Percentiles rank a stretch among this genome's conserved stretches.
Evolutionary conservation across 2,797 vertebrate species (phyloP).

Genomic region (Peromyscus aztecus): DNA sequence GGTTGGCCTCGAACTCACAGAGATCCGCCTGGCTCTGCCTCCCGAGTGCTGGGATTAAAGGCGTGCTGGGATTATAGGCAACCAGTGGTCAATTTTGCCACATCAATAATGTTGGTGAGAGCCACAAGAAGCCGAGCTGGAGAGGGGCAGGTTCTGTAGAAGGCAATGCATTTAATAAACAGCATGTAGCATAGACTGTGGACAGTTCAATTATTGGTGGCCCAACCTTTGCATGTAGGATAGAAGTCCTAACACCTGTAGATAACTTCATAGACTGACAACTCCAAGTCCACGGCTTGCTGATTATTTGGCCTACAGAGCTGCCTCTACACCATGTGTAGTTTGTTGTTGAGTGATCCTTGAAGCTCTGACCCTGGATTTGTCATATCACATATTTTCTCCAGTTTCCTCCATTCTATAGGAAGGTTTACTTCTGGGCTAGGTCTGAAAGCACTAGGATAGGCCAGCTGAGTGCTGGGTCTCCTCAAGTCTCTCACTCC

Average conservation of each 20-base stretch:
- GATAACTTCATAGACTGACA: too few relatives aligned
- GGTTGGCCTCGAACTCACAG: too few relatives aligned
- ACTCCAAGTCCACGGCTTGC: neutral
- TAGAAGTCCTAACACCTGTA: neutral
- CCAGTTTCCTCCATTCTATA: neutral
- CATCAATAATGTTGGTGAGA: neutral
- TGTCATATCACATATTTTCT: neutral
- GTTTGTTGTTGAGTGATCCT: neutral
- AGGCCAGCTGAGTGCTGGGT: neutral
- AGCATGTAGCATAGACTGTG: neutral
- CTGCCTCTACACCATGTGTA: too few relatives aligned
- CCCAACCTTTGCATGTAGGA: too few relatives aligned
- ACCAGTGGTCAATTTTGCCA: neutral
- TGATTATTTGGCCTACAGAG: neutral
- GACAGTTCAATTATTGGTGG: neutral
- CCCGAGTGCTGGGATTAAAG: too few relatives aligned
- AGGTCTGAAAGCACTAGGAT: neutral
- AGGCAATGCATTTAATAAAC: neutral
- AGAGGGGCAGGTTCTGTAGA: neutral
- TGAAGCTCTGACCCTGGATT: neutral
- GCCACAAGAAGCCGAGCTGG: neutral
- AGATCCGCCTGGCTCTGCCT: too few relatives aligned
- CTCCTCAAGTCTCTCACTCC: neutral
- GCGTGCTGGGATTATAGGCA: too few relatives aligned
- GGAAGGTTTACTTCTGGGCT: neutral